Evolutionary conservation across 2,888 invertebrate species (phyloP).

Genomic region (Lithophane leautieri): DNA sequence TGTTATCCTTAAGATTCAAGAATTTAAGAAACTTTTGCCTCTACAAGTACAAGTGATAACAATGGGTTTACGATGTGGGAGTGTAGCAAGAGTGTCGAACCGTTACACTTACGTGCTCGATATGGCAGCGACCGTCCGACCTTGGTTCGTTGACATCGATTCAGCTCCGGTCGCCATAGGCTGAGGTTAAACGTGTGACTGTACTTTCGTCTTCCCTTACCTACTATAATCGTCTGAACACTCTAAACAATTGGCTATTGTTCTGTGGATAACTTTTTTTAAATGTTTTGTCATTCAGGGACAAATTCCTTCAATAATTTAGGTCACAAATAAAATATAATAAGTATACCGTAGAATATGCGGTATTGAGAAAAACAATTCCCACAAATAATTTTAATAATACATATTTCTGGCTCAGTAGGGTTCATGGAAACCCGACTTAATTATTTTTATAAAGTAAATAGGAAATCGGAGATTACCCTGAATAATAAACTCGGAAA

Average conservation of each 20-base stretch:
- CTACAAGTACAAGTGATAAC: background rate
- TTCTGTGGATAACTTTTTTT: constrained; percentile 9
- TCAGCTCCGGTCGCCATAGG: constrained; percentile 26
- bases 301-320: background rate
- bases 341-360: background rate
- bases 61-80: constrained; percentile 17
- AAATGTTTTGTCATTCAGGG: constrained; percentile 1
- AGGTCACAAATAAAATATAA: background rate
- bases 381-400: background rate
- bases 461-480: constrained; percentile 4
- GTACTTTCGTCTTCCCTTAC: constrained; percentile 36
- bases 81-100: constrained; percentile 31
- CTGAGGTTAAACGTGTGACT: constrained; percentile 35
- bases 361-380: background rate
- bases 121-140: constrained; percentile 20
- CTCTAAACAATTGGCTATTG: constrained; percentile 21
- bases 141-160: constrained; percentile 62
- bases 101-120: constrained; percentile 8
- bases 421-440: background rate
- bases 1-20: no score
- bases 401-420: background rate
- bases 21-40: background rate
- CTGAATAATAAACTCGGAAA: constrained; percentile 22
- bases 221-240: background rate
- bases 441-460: constrained; percentile 8